phyloP scores from a whole-genome alignment of 1,140 invertebrate species.

The Drusus annulatus region DNA sequence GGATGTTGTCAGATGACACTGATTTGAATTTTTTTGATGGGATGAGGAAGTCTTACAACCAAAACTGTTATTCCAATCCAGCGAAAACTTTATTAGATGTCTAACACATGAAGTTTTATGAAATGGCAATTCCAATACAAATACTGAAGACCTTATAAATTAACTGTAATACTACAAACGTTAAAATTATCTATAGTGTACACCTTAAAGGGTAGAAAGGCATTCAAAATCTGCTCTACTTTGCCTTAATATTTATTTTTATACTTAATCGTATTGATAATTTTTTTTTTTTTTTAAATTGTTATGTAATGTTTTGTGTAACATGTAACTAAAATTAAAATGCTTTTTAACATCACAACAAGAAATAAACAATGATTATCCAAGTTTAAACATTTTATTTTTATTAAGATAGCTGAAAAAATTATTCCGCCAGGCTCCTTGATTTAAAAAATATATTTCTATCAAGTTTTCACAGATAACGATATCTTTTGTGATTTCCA shows the following conservation, averaged over 20 bases:
- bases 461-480: too few relatives aligned
- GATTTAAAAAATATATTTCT: not conserved
- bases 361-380: constrained; percentile 51
- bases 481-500: too few relatives aligned
- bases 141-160: constrained; percentile 23
- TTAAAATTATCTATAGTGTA: constrained; percentile 40
- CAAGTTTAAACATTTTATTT: constrained; percentile 28
- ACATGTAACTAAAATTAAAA: constrained; percentile 53
- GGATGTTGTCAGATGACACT: constrained; percentile 6
- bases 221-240: constrained; percentile 53
- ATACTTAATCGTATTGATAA: constrained; percentile 51
- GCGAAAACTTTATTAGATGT: constrained; percentile 20
- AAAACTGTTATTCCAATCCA: constrained; percentile 16
- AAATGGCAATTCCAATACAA: constrained; percentile 9
- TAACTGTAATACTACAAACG: constrained; percentile 36
- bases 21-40: not conserved
- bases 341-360: constrained; percentile 58
- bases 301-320: constrained; percentile 47
- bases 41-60: not conserved
- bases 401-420: not conserved
- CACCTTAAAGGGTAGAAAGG: constrained; percentile 38
- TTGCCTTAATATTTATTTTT: constrained; percentile 60
- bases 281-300: constrained; percentile 46
- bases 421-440: not conserved
- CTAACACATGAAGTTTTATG: not conserved